Evolutionary conservation across 64 coral and sea anemone genomes (phyloP).

Genomic region (Dendronephthya gigantea): DNA sequence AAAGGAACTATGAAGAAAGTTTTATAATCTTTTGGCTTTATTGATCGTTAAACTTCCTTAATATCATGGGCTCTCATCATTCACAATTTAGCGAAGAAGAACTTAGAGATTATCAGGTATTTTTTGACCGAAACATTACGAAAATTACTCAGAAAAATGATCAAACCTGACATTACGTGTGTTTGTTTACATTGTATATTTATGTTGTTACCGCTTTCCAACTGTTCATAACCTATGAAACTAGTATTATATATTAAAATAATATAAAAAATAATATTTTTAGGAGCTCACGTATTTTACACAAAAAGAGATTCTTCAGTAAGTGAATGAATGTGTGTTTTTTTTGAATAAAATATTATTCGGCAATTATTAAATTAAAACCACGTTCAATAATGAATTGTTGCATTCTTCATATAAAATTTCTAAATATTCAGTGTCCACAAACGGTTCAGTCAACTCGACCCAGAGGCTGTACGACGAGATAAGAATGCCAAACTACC

Average conservation of each 20-base stretch:
- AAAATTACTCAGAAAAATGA: neutral
- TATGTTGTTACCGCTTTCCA: neutral
- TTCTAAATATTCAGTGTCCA: slow-evolving; percentile 44
- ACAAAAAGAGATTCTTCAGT: slow-evolving; percentile 99
- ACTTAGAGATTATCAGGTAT: slow-evolving; percentile 99
- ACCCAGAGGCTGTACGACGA: slow-evolving; percentile 54
- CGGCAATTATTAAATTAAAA: too few species aligned
- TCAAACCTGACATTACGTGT: neutral
- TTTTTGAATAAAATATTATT: too few species aligned
- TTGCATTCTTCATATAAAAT: neutral
- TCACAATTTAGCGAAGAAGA: slow-evolving; percentile 97
- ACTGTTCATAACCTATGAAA: neutral
- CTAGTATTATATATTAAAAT: too few species aligned
- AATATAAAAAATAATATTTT: too few species aligned
- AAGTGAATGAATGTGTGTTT: slow-evolving; percentile 20
- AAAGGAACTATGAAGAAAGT: too few species aligned
- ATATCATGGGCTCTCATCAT: slow-evolving; percentile 80
- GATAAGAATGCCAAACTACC: slow-evolving; percentile 89
- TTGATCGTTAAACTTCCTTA: neutral
- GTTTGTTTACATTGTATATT: neutral
- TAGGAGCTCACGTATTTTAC: slow-evolving; percentile 98
- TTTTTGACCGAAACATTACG: neutral
- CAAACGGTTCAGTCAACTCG: slow-evolving; percentile 73
- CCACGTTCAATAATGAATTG: too few species aligned
- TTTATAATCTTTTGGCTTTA: too few species aligned